Conservation (phyloP, 1,140 invertebrate species). For the Pseudoatta argentina region DNA sequence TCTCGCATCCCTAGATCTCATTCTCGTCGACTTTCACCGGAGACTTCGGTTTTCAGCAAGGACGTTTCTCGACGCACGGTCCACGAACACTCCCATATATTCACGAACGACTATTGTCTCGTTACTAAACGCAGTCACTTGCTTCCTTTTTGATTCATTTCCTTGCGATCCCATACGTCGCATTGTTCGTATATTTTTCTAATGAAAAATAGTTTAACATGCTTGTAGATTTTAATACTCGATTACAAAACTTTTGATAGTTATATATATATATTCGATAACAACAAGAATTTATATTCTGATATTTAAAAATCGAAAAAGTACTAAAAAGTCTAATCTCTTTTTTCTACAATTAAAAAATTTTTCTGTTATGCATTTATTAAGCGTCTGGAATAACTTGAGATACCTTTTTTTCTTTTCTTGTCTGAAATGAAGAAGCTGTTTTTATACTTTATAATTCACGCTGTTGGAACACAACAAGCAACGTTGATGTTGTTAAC, state of each 20-base stretch:
- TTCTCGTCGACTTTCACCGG: slow-evolving; percentile 71
- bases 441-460: slow-evolving; percentile 22
- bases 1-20: slow-evolving; percentile 63
- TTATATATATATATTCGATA: background rate
- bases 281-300: background rate
- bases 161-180: background rate
- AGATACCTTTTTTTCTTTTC: background rate
- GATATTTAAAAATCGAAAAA: background rate
- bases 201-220: background rate
- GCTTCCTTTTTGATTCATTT: slow-evolving; percentile 20
- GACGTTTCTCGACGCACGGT: slow-evolving; percentile 73
- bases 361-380: background rate
- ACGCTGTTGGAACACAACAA: background rate
- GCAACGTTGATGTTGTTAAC: slow-evolving; percentile 16
- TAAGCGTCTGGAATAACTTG: background rate
- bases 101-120: slow-evolving; percentile 23
- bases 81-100: slow-evolving; percentile 40
- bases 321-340: no score
- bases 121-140: slow-evolving; percentile 6
- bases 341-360: background rate
- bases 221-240: slow-evolving; percentile 8
- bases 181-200: slow-evolving; percentile 29
- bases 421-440: background rate
- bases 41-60: slow-evolving; percentile 70
- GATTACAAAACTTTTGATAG: background rate